Conservation (phyloP, 2,113 vertebrate species). For the Campylomormyrus numenius region DNA sequence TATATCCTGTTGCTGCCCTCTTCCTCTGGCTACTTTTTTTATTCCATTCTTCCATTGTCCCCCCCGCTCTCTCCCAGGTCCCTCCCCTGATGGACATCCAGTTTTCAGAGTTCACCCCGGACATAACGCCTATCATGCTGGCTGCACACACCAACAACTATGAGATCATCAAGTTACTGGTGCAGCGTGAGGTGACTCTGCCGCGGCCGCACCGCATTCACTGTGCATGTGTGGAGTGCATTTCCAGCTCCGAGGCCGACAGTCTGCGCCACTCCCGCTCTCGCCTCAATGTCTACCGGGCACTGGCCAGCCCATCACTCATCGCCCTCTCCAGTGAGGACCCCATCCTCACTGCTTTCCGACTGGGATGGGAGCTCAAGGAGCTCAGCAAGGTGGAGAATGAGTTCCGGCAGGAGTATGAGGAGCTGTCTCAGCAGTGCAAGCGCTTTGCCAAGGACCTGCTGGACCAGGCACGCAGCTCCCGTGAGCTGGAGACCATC, state of each 20-base stretch:
- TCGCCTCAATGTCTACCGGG: slow-evolving; percentile 92
- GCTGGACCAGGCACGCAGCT: slow-evolving; percentile 91
- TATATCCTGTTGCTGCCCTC: background rate
- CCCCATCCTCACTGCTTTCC: slow-evolving; percentile 75
- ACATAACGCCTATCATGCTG: slow-evolving; percentile 93
- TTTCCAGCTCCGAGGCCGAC: slow-evolving; percentile 72
- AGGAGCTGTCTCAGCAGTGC: slow-evolving; percentile 94
- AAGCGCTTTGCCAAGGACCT: slow-evolving; percentile 95
- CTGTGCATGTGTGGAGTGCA: slow-evolving; percentile 93
- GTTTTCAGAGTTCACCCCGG: slow-evolving; percentile 67
- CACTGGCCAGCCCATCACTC: slow-evolving; percentile 87
- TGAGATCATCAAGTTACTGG: slow-evolving; percentile 64
- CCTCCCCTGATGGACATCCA: slow-evolving; percentile 92
- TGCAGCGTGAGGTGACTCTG: slow-evolving; percentile 85
- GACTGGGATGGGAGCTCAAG: slow-evolving; percentile 94
- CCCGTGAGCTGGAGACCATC: slow-evolving; percentile 89
- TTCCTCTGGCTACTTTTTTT: background rate
- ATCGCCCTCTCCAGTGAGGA: slow-evolving; percentile 71
- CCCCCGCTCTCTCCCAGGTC: slow-evolving; percentile 55
- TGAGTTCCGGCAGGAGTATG: slow-evolving; percentile 94
- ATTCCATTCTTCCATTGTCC: background rate
- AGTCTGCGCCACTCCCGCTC: slow-evolving; percentile 76
- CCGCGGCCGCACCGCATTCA: slow-evolving; percentile 91
- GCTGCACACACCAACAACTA: slow-evolving; percentile 86
- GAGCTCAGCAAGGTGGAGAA: slow-evolving; percentile 98